Evolutionary conservation across 2,113 vertebrate genomes (phyloP).

Genomic region (Laticauda colubrina): DNA sequence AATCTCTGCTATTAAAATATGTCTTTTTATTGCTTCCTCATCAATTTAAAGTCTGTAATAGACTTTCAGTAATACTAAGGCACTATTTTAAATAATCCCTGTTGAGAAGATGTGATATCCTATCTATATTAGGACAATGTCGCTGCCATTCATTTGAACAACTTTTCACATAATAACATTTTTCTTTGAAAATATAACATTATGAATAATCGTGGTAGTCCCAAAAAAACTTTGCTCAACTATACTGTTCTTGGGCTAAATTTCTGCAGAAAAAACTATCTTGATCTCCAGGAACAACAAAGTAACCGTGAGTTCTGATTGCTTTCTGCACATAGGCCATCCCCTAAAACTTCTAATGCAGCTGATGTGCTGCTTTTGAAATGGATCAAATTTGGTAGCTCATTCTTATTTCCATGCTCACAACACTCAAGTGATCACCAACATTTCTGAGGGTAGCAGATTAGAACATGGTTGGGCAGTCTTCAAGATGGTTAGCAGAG

Average conservation of each 20-base stretch:
- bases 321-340: background rate
- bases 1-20: constrained; percentile 45
- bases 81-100: constrained; percentile 35
- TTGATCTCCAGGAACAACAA: background rate
- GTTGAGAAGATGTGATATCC: constrained; percentile 37
- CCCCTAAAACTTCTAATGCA: background rate
- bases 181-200: background rate
- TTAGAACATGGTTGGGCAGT: background rate
- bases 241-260: background rate
- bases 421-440: background rate
- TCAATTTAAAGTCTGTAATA: constrained; percentile 52
- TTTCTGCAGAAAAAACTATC: background rate
- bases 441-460: background rate
- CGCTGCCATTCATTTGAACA: constrained; percentile 15
- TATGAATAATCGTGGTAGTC: background rate
- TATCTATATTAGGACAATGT: constrained; percentile 27
- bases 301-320: background rate
- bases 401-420: background rate
- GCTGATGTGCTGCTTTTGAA: background rate
- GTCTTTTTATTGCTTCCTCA: constrained; percentile 41
- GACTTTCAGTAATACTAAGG: constrained; percentile 37
- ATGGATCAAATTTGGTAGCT: background rate
- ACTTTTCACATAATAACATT: background rate
- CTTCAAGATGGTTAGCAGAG: background rate
- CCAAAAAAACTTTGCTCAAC: background rate